Base-by-base conservation (phyloP, 1,140 invertebrate species). In the Panonychus citri region DNA sequence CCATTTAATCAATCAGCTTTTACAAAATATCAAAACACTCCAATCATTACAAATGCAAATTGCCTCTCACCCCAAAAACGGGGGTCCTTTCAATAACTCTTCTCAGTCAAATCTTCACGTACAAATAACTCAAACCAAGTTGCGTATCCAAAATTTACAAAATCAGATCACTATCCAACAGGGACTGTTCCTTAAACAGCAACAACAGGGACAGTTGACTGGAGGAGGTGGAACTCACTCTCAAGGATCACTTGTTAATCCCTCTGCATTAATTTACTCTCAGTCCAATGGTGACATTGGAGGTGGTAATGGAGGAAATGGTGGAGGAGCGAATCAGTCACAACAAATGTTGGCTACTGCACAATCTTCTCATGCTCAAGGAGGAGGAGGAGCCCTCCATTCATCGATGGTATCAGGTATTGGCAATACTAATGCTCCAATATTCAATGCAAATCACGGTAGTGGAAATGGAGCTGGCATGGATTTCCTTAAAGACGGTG, bases 111-210 rank as follows among this genome's bases (percentile, higher is more conserved):
- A 82, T 60, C 78, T 79, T 62, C 79, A 80, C 42, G 78, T 85
- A 54, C 80, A 86, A 62, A 84, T 89, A 42, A 84, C 83, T 46
- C 89, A 90, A 70, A 83, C 84, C 48, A 94, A 94, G 64, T 86
- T 93, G 68, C 83, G 88, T 68, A 95, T 96, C 60, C 74, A 78
- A 54, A 87, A 82, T 70, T 72, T 90, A 57, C 85, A 89, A 76
- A 88, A 83, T 72, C 86, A 91, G 75, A 91, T 93, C 62, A 81
- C 83, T 60, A 80, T 82, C 48, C 85, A 90, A 70, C 88, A 93
- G 73, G 84, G 85, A 34, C 76, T 85, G 48, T 89, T 86, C 64
- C 80, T 89, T 64, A 90, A 91, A 65, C 81, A 84, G 64, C 81
- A 34, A 12, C 30, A 62, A 49, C 61, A 60, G 55, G 55, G 19